A percentile compares a stretch with the other conserved stretches of the same genome.
phyloP scores from a whole-genome alignment of 2,797 vertebrate species.

The Catharus ustulatus region DNA sequence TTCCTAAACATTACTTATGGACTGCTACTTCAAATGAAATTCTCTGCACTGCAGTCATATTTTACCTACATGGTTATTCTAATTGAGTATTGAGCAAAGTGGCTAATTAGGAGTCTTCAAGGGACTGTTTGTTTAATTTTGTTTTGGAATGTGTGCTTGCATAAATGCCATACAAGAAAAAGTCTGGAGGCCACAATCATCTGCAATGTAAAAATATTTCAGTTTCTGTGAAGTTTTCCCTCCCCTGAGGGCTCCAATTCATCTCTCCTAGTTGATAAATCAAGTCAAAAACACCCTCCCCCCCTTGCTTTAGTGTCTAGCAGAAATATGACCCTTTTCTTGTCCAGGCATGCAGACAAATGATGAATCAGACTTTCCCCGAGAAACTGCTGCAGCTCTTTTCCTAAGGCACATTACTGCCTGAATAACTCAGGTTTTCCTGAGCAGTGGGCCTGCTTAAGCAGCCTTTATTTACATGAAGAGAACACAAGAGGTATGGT shows the following conservation, averaged over 20 bases:
- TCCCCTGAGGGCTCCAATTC: conserved; percentile 61
- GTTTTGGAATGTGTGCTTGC: conserved; percentile 63
- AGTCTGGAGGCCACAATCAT: conserved; percentile 70
- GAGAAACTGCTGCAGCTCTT: conserved; percentile 47
- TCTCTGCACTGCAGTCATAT: conserved; percentile 64
- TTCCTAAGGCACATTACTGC: conserved; percentile 37
- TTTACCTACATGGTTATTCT: conserved; percentile 70
- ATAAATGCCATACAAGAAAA: conserved; percentile 66
- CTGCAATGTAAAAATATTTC: conserved; percentile 67
- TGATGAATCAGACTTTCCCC: conserved; percentile 66
- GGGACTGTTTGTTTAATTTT: conserved; percentile 72
- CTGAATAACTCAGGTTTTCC: conserved; percentile 20
- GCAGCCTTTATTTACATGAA: not conserved
- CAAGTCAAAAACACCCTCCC: conserved; percentile 41
- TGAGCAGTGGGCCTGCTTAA: not conserved
- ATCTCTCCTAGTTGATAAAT: conserved; percentile 65
- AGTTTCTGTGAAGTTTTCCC: conserved; percentile 64
- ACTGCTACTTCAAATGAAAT: conserved; percentile 66
- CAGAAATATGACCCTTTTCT: conserved; percentile 60
- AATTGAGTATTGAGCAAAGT: conserved; percentile 72
- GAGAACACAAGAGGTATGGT: not conserved
- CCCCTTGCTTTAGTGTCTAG: conserved; percentile 31
- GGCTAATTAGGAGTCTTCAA: conserved; percentile 72
- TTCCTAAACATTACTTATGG: conserved; percentile 64
- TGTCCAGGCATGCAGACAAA: conserved; percentile 59